Evolutionary conservation across 2,888 invertebrate species (phyloP), one percentile per base, ranked within the genome.

Genomic region (Pharmacophagus antenor): DNA sequence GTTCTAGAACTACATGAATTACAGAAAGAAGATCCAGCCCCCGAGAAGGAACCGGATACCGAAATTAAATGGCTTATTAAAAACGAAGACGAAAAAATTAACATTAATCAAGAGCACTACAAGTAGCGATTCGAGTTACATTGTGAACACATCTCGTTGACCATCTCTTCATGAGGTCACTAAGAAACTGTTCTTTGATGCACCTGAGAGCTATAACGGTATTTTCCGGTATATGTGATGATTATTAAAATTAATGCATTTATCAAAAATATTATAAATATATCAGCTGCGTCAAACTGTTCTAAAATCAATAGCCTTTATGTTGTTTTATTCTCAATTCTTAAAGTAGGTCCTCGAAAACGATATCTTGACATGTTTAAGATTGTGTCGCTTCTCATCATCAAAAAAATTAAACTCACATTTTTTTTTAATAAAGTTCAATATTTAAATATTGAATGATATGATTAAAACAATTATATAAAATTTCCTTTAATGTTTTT

Each of bases 181-280:
- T 2, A 78, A 72, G 46, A 86, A 88, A 56, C 73, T 84, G 61
- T 87, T 82, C 58, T 85, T 78, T 63, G 85, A 88, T 62, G 87
- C 87, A 0, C 78, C 71, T 60, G 85, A 77, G 48, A 86, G 84
- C 65, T 81, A 74, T 56, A 77, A 84, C 58, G 73, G 67, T n/a
- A n/a, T 59, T 83, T 18, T 57, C 77, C 66, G 80, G 85, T 83
- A 62, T 48, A 17, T 41, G 37, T 46, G n/a, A 44, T 42, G 7
- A 42, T 42, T 17, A 42, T 42, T 42, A 42, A 42, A n/a, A n/a
- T 1, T 44, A 44, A 18, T 20, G 0, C n/a, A 37, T 37, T n/a
- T 37, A n/a, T n/a, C 37, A n/a, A 37, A 37, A 15, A 3, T 6
- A 37, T 37, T 6, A n/a, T n/a, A n/a, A n/a, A n/a, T n/a, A n/a